Evolutionary conservation across 1,140 invertebrate genomes (phyloP).

Genomic region (Meloidogyne chitwoodi): DNA sequence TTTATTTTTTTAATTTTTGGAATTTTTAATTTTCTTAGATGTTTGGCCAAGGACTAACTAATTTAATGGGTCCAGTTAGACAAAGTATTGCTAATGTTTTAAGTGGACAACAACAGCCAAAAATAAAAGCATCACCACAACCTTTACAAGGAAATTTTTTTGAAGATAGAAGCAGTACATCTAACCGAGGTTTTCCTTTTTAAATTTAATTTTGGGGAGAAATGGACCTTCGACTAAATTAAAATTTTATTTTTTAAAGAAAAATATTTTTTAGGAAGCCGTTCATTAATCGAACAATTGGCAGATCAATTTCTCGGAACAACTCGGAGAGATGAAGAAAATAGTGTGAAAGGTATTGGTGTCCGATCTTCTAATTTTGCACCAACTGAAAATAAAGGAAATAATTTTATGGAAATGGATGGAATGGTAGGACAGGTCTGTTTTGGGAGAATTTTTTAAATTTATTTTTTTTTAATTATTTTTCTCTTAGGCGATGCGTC

Average conservation of each 20-base stretch:
- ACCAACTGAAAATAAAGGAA: not conserved
- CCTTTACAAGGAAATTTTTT: not conserved
- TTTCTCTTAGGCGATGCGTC: slow-evolving; percentile 8
- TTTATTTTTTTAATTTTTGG: not conserved
- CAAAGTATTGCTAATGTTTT: slow-evolving; percentile 30
- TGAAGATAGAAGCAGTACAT: no score
- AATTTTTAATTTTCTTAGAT: slow-evolving; percentile 23
- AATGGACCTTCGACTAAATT: not conserved
- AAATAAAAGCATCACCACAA: not conserved
- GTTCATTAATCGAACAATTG: not conserved
- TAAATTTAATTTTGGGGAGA: not conserved
- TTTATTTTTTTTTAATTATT: not conserved
- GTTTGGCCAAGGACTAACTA: slow-evolving; percentile 40
- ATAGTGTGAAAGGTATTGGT: not conserved
- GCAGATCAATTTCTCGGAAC: not conserved
- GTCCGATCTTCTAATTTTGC: not conserved
- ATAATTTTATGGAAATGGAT: not conserved
- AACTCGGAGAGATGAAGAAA: not conserved
- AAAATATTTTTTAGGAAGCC: not conserved
- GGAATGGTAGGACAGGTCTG: not conserved
- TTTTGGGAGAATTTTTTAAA: not conserved
- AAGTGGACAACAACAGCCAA: slow-evolving; percentile 2
- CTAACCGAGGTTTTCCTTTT: no score
- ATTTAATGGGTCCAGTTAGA: slow-evolving; percentile 39
- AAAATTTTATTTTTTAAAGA: not conserved